These are phyloP conservation scores for Heliothis subflexa DNA, from an alignment of 1,140 invertebrate species.

Conservation along the genomic window DNA sequence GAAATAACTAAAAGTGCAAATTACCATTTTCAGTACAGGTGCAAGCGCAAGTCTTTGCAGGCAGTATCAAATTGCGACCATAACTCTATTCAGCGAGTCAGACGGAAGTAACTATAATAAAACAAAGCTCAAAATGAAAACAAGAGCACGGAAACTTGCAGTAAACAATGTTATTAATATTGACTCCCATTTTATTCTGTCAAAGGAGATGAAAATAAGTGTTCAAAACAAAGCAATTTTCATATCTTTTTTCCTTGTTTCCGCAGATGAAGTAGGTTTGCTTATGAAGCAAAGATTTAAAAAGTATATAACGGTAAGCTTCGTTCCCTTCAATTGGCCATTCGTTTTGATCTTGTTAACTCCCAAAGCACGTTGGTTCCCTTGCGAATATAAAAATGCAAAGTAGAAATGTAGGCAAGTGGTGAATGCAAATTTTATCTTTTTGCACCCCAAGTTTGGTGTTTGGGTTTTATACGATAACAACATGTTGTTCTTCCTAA, in stretches of 20 bases:
- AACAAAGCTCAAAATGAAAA: neutral
- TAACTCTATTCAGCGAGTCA: neutral
- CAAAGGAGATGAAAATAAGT: constrained; percentile 1
- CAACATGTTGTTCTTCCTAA: constrained; percentile 36
- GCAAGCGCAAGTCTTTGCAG: neutral
- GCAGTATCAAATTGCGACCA: neutral
- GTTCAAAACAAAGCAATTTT: constrained; percentile 19
- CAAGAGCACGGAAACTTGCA: neutral
- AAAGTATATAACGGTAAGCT: constrained; percentile 20
- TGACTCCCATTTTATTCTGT: neutral
- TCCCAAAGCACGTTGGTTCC: constrained; percentile 61
- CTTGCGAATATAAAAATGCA: constrained; percentile 61
- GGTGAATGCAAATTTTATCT: constrained; percentile 61
- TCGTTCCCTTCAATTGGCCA: constrained; percentile 41
- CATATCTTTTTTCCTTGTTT: constrained; percentile 1
- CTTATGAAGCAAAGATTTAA: constrained; percentile 33
- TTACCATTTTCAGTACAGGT: neutral
- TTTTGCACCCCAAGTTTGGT: constrained; percentile 35
- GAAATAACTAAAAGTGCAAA: neutral
- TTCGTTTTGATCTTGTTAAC: constrained; percentile 59
- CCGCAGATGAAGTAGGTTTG: constrained; percentile 10
- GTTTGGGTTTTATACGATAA: constrained; percentile 14
- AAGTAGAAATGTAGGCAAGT: constrained; percentile 57
- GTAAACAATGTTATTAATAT: constrained; percentile 14
- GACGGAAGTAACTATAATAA: constrained; percentile 19